A percentile compares a stretch with the other conserved stretches of the same genome.
phyloP scores from a whole-genome alignment of 2,113 vertebrate genomes.

The Gallinago jamesoni region DNA sequence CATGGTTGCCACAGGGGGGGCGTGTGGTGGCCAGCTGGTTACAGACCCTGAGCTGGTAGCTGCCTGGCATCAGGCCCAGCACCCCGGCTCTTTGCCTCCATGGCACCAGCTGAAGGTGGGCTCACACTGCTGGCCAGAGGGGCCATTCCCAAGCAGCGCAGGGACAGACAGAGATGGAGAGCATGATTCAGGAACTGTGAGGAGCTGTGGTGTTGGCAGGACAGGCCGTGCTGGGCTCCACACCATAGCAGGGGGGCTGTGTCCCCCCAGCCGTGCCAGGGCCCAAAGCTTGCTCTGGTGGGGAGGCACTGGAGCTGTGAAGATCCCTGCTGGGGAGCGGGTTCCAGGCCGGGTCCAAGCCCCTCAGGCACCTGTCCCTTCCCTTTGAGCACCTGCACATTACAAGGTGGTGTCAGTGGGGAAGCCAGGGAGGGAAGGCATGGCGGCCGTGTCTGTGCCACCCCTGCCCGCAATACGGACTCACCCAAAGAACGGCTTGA shows the following conservation, averaged over 20 bases:
- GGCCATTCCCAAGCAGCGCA: fast-evolving
- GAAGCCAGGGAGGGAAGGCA: background rate
- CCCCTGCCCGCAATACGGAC: background rate
- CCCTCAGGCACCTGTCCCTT: fast-evolving
- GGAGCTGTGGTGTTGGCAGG: background rate
- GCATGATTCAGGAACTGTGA: background rate
- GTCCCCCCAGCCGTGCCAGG: background rate
- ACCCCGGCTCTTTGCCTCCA: background rate
- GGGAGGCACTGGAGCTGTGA: no score
- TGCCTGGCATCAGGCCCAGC: background rate
- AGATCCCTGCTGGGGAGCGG: background rate
- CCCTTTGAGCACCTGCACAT: background rate
- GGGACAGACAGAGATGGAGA: background rate
- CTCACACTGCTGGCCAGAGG: fast-evolving
- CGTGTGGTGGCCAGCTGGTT: background rate
- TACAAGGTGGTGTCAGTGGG: background rate
- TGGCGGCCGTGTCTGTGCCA: fast-evolving
- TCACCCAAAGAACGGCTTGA: background rate
- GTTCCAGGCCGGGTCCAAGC: background rate
- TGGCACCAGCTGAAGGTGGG: background rate
- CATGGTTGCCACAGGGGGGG: background rate
- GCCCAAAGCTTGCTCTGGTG: background rate
- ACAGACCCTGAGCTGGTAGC: background rate
- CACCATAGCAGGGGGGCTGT: background rate
- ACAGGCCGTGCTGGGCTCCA: fast-evolving